Percentiles rank a stretch among this genome's conserved stretches.
These are phyloP conservation scores for Megastigmus dorsalis DNA, from an alignment of 2,888 invertebrate genomes.

Conservation along the genomic window DNA sequence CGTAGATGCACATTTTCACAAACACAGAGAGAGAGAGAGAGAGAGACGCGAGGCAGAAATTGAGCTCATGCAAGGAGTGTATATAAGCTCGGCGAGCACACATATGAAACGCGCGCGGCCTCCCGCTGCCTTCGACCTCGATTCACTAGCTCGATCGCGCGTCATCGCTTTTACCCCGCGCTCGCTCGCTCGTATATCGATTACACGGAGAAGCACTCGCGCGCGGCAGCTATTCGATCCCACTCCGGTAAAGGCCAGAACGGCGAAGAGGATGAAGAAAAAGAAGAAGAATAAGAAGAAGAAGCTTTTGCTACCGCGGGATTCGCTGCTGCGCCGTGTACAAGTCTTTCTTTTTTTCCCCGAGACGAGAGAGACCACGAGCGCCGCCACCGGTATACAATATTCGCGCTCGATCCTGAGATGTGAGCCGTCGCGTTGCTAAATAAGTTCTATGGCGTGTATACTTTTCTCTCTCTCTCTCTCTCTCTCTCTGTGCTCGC, in stretches of 20 bases:
- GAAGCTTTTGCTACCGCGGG: constrained; percentile 9
- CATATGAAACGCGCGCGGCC: constrained; percentile 37
- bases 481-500: too few relatives aligned
- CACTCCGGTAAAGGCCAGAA: too few relatives aligned
- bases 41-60: too few relatives aligned
- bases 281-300: too few relatives aligned
- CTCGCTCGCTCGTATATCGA: constrained; percentile 19
- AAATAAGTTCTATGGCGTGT: too few relatives aligned
- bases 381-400: background rate
- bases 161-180: constrained; percentile 15
- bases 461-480: too few relatives aligned
- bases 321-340: too few relatives aligned
- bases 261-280: too few relatives aligned
- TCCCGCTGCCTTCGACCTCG: constrained; percentile 49
- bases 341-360: too few relatives aligned
- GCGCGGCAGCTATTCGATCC: background rate
- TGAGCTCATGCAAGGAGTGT: background rate
- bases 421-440: background rate
- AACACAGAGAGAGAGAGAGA: too few relatives aligned
- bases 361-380: background rate
- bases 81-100: constrained; percentile 11
- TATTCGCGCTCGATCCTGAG: constrained; percentile 4
- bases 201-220: constrained; percentile 48
- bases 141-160: constrained; percentile 13
- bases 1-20: background rate